phyloP scores from a whole-genome alignment of 1,140 invertebrate species.

The Pectinophora gossypiella region DNA sequence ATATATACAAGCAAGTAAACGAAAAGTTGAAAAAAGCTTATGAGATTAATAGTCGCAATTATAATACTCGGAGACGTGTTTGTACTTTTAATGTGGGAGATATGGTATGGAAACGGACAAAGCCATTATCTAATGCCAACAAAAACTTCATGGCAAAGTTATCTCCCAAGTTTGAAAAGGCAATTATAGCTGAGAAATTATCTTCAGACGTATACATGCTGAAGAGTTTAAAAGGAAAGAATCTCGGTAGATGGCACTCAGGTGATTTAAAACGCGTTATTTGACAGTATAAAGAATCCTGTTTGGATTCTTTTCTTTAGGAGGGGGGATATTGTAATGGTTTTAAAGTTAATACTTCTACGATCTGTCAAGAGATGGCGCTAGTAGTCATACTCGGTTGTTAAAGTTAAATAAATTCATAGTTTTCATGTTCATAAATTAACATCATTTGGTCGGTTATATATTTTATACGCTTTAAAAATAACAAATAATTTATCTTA shows the following conservation, averaged over 20 bases:
- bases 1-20: neutral
- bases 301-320: too few species aligned
- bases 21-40: neutral
- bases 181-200: neutral
- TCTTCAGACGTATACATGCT: neutral
- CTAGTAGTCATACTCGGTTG: too few species aligned
- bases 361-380: too few species aligned
- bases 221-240: neutral
- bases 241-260: slow-evolving; percentile 5
- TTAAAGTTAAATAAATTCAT: too few species aligned
- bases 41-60: neutral
- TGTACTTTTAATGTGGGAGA: neutral
- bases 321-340: too few species aligned
- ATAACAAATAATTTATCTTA: too few species aligned
- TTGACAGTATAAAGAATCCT: too few species aligned
- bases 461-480: too few species aligned
- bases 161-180: too few species aligned
- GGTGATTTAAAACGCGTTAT: neutral
- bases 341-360: too few species aligned
- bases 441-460: too few species aligned
- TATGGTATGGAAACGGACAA: neutral
- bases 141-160: slow-evolving; percentile 16
- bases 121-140: slow-evolving; percentile 7
- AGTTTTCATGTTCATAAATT: too few species aligned
- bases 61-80: neutral